A percentile compares a stretch with the other conserved stretches of the same genome.
phyloP scores from a whole-genome alignment of 1,140 invertebrate genomes.

The Drosophila guanche region DNA sequence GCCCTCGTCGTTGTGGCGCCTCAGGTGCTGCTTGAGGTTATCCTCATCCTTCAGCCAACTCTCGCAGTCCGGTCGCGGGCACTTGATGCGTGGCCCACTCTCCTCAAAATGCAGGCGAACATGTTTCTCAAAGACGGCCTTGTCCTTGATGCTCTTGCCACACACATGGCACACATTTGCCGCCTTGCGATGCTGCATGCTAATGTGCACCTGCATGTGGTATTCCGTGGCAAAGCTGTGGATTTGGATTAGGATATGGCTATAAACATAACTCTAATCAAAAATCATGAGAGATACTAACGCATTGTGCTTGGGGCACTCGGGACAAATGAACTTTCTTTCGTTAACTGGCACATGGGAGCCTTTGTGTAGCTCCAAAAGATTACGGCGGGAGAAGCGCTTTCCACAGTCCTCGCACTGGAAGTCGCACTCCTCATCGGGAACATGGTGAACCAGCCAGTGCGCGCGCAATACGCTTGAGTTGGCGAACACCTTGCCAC shows the following conservation, averaged over 20 bases:
- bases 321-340: conserved; percentile 66
- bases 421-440: conserved; percentile 70
- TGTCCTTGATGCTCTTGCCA: conserved; percentile 76
- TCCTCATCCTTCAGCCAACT: conserved; percentile 80
- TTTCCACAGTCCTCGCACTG: conserved; percentile 77
- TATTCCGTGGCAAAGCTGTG: conserved; percentile 73
- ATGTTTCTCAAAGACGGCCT: conserved; percentile 79
- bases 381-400: conserved; percentile 68
- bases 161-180: conserved; percentile 79
- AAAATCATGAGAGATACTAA: conserved; percentile 7
- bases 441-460: conserved; percentile 70
- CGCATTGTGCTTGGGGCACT: conserved; percentile 75
- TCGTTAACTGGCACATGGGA: conserved; percentile 75
- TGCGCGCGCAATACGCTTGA: conserved; percentile 69
- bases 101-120: conserved; percentile 78
- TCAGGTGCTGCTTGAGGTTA: conserved; percentile 73
- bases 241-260: neutral
- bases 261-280: no score
- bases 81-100: conserved; percentile 75
- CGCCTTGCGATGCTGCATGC: conserved; percentile 70
- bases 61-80: conserved; percentile 72
- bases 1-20: conserved; percentile 74
- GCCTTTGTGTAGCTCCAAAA: conserved; percentile 72
- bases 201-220: conserved; percentile 74
- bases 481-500: conserved; percentile 75